Evolutionary conservation across 2,113 vertebrate genomes (phyloP).

Genomic region (Ochotona princeps): DNA sequence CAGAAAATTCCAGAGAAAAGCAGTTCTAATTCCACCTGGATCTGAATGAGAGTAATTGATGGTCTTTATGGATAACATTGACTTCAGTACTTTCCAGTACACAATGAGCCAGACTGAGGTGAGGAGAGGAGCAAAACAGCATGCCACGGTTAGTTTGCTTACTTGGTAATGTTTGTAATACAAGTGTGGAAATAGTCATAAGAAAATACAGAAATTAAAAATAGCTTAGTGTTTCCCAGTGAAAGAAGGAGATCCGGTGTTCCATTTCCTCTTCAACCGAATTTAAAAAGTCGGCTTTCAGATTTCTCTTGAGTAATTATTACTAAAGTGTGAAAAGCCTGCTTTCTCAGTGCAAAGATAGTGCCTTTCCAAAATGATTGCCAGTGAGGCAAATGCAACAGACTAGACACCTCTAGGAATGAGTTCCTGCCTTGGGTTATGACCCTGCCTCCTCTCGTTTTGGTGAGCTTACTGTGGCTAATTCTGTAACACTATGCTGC

Average conservation of each 20-base stretch:
- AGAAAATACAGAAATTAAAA: constrained; percentile 50
- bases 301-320: background rate
- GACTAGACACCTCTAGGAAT: background rate
- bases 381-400: background rate
- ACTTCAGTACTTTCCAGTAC: background rate
- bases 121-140: background rate
- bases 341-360: background rate
- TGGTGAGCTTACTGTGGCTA: background rate
- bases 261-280: constrained; percentile 2
- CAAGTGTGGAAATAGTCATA: background rate
- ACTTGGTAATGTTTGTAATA: background rate
- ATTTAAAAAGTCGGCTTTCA: background rate
- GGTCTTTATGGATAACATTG: background rate
- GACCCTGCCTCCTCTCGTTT: background rate
- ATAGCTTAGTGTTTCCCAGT: background rate
- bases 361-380: background rate
- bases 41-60: background rate
- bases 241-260: background rate
- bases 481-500: background rate
- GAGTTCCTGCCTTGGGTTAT: background rate
- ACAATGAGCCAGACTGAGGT: background rate
- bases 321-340: background rate
- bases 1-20: background rate
- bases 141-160: background rate
- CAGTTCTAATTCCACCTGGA: background rate